Base-by-base conservation (phyloP, 2,888 invertebrate species). In the Stegana nigrithorax region DNA sequence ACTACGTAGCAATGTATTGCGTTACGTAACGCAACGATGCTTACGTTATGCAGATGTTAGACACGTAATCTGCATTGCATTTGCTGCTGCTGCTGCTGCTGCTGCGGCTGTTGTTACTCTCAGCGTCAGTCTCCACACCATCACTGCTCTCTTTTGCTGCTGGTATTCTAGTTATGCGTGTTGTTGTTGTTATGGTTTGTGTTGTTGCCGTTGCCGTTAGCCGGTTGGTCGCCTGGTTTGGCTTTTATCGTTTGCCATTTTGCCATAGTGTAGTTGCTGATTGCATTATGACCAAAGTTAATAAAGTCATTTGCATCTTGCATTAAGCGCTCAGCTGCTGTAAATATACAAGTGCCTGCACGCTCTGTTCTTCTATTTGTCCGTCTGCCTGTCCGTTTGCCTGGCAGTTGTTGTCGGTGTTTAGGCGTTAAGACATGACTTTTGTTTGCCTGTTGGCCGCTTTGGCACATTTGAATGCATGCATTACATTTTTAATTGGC, bases 231-330 rank as follows among this genome's bases (percentile, higher is more conserved):
- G 59, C 39, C 65, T 65, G 55, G 42, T 36, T 57, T 64, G 64
- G 63, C 32, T 42, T 66, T 69, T 68, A 68, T 65, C 67, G 66
- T 63, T 50, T 51, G 63, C 70, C 64, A 67, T 62, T 69, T 53
- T 64, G 69, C 71, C 66, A 19, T 21, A 21, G 26, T 51, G 53
- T 19, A 68, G 73, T 74, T 74, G 74, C 73, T 76, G 73, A 74
- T 73, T 73, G 74, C 69, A 67, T 76, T 76, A 70, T 70, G 71
- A 69, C 44, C 61, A 69, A 71, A 75, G 75, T 75, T 75, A 75
- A 75, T 77, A 75, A 72, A 75, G 73, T 69, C 73, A 75, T 75
- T 75, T 77, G 73, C 77, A 75, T 77, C 69, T 69, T 67, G 68
- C 67, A 72, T 71, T 75, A 76, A 75, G 76, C 74, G 70, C 67